These are phyloP conservation scores for Python bivittatus DNA, from an alignment of 2,113 vertebrate genomes.

Conservation along the genomic window DNA sequence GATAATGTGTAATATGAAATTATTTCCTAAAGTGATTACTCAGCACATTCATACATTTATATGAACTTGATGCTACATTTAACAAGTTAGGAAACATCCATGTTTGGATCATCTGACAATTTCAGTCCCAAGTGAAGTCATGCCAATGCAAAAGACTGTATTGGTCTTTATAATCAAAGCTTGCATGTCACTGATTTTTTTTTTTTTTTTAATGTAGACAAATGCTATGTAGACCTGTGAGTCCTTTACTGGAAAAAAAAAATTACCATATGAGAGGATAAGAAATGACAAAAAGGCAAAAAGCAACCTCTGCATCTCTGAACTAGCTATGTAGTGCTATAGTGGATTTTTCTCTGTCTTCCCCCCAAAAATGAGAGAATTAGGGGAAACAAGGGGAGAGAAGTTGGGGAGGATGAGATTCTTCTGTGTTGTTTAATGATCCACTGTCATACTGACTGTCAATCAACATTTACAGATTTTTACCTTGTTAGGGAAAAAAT, in stretches of 20 bases:
- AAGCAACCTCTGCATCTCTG: too few species aligned
- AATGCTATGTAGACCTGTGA: background rate
- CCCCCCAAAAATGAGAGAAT: background rate
- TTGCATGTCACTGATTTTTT: background rate
- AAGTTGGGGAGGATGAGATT: background rate
- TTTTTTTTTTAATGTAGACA: background rate
- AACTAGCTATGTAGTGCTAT: background rate
- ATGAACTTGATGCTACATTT: background rate
- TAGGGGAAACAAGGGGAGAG: background rate
- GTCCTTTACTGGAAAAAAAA: too few species aligned
- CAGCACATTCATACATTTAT: background rate
- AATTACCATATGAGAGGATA: background rate
- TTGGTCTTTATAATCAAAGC: background rate
- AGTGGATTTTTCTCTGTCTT: background rate
- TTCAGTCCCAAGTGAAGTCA: background rate
- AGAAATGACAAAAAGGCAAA: too few species aligned
- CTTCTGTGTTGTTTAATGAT: background rate
- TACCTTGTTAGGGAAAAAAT: slow-evolving; percentile 6
- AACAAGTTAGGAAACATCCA: background rate
- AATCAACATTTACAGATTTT: slow-evolving; percentile 34
- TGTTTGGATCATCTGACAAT: background rate
- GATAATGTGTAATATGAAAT: background rate
- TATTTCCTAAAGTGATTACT: background rate
- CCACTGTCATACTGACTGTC: background rate
- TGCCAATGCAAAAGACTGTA: background rate